A percentile compares a stretch with the other conserved stretches of the same genome.
phyloP scores from a whole-genome alignment of 2,113 vertebrate genomes.

The Cyprinodon variegatus region DNA sequence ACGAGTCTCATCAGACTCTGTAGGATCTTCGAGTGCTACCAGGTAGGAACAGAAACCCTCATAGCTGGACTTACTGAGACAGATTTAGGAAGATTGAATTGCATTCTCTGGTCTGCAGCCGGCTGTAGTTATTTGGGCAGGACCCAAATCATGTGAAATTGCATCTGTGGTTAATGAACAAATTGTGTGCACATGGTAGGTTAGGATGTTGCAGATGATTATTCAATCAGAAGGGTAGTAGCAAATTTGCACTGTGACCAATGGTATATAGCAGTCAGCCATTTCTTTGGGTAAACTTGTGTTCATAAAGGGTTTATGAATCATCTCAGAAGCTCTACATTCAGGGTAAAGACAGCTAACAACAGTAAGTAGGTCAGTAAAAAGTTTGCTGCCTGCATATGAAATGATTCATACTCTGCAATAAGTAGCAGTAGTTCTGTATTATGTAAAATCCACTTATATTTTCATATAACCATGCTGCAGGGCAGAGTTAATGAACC shows the following conservation, averaged over 20 bases:
- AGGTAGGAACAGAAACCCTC: slow-evolving; percentile 24
- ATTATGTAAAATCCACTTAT: neutral
- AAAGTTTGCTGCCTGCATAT: neutral
- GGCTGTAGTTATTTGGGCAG: slow-evolving; percentile 15
- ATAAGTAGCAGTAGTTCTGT: neutral
- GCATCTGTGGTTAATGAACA: slow-evolving; percentile 2
- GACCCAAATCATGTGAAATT: slow-evolving; percentile 35
- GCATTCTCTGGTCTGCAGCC: neutral
- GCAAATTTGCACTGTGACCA: slow-evolving; percentile 52
- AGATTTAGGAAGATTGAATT: slow-evolving; percentile 9
- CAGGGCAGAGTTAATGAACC: slow-evolving; percentile 52
- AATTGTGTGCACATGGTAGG: slow-evolving; percentile 20
- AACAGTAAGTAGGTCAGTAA: slow-evolving; percentile 19
- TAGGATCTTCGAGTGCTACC: neutral
- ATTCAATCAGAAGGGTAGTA: slow-evolving; percentile 33
- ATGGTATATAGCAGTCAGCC: slow-evolving; percentile 55
- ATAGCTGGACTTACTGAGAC: neutral
- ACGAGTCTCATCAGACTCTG: neutral
- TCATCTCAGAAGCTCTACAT: slow-evolving; percentile 32
- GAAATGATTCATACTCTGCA: neutral
- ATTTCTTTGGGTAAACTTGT: slow-evolving; percentile 39
- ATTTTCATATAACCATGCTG: neutral
- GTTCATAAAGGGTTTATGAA: slow-evolving; percentile 59
- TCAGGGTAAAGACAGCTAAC: neutral
- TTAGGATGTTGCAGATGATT: slow-evolving; percentile 29